Evolutionary conservation across 2,888 invertebrate species (phyloP), one percentile per base, ranked within the genome.

Genomic region (Marronus borbonicus): DNA sequence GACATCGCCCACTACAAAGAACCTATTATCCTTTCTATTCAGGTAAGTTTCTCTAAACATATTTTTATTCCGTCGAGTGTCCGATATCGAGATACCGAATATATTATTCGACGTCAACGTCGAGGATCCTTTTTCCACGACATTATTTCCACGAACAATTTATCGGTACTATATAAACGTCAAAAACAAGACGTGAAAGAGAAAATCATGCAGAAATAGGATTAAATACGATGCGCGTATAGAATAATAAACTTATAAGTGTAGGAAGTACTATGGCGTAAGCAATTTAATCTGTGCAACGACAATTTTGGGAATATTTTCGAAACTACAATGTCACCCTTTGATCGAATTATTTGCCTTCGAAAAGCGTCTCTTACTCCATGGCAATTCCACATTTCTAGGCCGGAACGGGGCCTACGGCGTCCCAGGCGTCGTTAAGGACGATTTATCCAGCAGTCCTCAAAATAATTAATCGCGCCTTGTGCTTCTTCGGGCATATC

Each of bases 21-120:
- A 66, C 79, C 79, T n/a, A 78, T 78, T 62, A 79, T 79, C 55
- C 89, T 95, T 0, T 91, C 92, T 82, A 88, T 95, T 81, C 91
- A 94, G 89, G 95, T 95, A 85, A 90, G 89, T 87, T 60, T 24
- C 60, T 36, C 24, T 3, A n/a, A 65, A 8, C 28, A 62, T 28
- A 55, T 69, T 20, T 69, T 52, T 69, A 69, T 69, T 39, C 24
- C 49, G 44, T 64, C 14, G 10, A 49, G 66, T 68, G 49, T 68
- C 28, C 66, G 20, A 24, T 68, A 24, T 68, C 17, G n/a, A 17
- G 28, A 20, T 10, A 49, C 49, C 12, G 49, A 49, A 49, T 68
- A 49, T 68, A 14, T 68, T 20, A 17, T 52, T 52, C 4, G n/a
- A 52, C n/a, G 17, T 12, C 10, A 17, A 52, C 52, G 0, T 17